A percentile compares a stretch with the other conserved stretches of the same genome.
phyloP scores from a whole-genome alignment of 2,888 invertebrate species.

The Chouioia cunea region DNA sequence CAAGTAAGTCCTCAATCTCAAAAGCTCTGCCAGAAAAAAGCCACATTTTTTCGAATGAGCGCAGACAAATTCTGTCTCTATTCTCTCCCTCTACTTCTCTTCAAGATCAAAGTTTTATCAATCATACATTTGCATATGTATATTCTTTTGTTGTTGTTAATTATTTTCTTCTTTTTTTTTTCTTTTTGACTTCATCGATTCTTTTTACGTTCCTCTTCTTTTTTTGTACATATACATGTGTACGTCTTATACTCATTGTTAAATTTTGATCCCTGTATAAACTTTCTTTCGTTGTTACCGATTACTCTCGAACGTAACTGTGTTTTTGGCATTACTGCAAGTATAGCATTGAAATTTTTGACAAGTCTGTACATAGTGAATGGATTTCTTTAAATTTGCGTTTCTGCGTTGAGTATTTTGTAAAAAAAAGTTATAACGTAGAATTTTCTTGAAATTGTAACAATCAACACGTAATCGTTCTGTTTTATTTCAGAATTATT shows the following conservation, averaged over 20 bases:
- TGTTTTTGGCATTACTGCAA: conserved; percentile 22
- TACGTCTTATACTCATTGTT: conserved; percentile 8
- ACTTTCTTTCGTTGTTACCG: conserved; percentile 15
- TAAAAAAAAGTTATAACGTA: background rate
- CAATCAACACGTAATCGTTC: background rate
- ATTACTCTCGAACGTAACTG: conserved; percentile 26
- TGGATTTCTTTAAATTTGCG: conserved; percentile 6
- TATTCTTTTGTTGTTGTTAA: no score
- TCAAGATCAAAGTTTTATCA: conserved; percentile 20
- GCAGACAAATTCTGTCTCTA: background rate
- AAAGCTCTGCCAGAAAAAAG: conserved; percentile 35
- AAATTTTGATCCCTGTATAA: conserved; percentile 3
- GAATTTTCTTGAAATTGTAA: background rate
- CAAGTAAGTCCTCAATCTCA: conserved; percentile 82
- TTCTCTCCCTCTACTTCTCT: conserved; percentile 35
- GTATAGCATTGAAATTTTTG: conserved; percentile 12
- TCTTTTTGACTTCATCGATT: no score
- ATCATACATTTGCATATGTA: conserved; percentile 17
- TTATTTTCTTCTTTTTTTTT: no score
- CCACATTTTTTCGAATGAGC: conserved; percentile 2
- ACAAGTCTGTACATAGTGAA: conserved; percentile 15
- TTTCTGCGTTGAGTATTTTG: conserved; percentile 9
- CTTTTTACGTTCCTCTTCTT: no score
- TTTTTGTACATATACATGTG: conserved; percentile 14
- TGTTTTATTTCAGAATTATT: background rate